Evolutionary conservation across 2,797 vertebrate species (phyloP).

Genomic region (Eupleurogrammus muticus): DNA sequence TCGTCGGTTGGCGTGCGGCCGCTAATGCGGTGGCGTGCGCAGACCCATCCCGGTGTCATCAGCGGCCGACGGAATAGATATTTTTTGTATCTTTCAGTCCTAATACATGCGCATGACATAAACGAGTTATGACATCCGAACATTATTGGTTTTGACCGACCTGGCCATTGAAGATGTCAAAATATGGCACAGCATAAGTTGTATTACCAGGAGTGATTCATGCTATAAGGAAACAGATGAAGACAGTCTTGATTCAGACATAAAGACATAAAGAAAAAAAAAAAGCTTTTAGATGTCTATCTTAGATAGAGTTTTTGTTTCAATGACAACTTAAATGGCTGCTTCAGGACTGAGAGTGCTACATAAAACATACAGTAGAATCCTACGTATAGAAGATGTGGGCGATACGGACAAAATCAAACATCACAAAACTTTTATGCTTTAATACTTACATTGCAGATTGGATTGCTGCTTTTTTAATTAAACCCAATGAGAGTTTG

Average conservation of each 20-base stretch:
- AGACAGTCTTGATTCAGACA: constrained; percentile 1
- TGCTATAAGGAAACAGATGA: background rate
- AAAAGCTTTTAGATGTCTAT: no score
- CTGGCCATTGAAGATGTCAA: background rate
- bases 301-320: background rate
- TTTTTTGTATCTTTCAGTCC: no score
- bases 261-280: background rate
- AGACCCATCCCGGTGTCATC: background rate
- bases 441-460: no score
- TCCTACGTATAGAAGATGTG: background rate
- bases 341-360: background rate
- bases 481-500: no score
- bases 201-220: background rate
- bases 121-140: background rate
- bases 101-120: background rate
- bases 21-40: background rate
- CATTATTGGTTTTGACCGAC: background rate
- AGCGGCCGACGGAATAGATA: no score
- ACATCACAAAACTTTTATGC: no score
- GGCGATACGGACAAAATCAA: no score
- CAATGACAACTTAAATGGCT: background rate
- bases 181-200: no score
- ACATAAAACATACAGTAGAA: background rate
- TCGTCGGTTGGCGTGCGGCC: background rate
- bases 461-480: no score